Evolutionary conservation across 2,113 vertebrate species (phyloP), one percentile per base, ranked within the genome.

Genomic region (Vidua macroura): DNA sequence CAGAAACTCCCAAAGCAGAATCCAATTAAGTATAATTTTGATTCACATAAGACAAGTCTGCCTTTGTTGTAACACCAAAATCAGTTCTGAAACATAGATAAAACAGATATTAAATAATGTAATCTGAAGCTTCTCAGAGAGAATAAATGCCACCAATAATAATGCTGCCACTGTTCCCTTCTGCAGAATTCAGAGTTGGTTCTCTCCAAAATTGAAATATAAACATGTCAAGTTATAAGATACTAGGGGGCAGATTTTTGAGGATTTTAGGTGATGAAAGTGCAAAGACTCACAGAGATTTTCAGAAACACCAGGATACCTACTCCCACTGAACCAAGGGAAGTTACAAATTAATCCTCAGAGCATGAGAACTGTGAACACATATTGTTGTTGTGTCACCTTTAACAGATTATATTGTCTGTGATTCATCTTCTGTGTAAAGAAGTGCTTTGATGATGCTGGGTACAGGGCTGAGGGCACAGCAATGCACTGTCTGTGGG

Each of bases 41-140:
- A 94, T 92, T 96, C 93, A 93, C 92, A 18, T 88, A 93, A 96
- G 92, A 94, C 92, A 95, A 92, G 83, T 58, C 90, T 94, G 93
- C 69, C 73, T 96, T 92, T 96, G 76, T 94, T 95, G 96, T 81
- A 92, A 95, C 41, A 92, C 76, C 66, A 88, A 81, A 95, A 96
- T 95, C 93, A 84, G 88, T 92, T 93, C 93, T 90, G 86, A 94
- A 96, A 95, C 91, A 93, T 53, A 86, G 90, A 90, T 95, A 95
- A 97, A 97, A 97, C 63, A 97, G 82, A 95, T 82, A 96, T 94
- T 97, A 97, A 97, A 95, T 95, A 92, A 94, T 70, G 66, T 88
- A 82, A 95, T 88, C 69, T 64, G 64, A 87, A 95, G 90, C 73
- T 73, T 89, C 90, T 96, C 52, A 15, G 66, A 75, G 43, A 86